Base-by-base conservation (phyloP, 1,140 invertebrate genomes). In the Macrobrachium nipponense region DNA sequence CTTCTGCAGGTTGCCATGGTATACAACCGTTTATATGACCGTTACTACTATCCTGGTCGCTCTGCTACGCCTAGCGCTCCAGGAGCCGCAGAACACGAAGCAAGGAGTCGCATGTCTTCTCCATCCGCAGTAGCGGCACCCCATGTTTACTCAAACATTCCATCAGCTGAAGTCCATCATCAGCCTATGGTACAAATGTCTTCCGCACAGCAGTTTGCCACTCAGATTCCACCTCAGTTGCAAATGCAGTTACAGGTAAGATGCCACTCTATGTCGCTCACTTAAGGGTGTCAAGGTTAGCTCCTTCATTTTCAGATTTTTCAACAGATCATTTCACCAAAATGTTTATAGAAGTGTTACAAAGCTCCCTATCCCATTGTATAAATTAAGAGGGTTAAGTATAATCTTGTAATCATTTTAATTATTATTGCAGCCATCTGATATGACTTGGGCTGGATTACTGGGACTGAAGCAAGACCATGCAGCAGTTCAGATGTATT, bases 401-500 rank as follows among this genome's bases (percentile, higher is more conserved):
- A 36, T 2, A 36, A 36, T 36, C 27, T 2, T 36, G 27, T 36
- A 36, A 36, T 36, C 27, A 36, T 36, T 36, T 36, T 36, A 36
- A 36, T 10, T 27, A 68, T 68, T 68, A 36, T 98, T 91, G 96
- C 97, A 86, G 84, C 66, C 77, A 8, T 80, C 77, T 23, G 78
- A 86, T 1, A 95, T 98, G 44, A 96, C 98, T 95, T 99, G 98
- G 98, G 97, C 98, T 93, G 98, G 98, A 2, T 91, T 97, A 60
- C 91, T 99, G 88, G 97, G 96, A 0, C 92, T 99, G 59, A 99
- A 99, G 91, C 99, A 97, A 91, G 98, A 99, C 91, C 96, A 96
- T 89, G 97, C 97, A 6, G 96, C 96, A 27, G 98, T 99, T 14
- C 97, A 99, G 92, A 99, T 99, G 97, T 97, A 99, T 91, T 98